A percentile compares a stretch with the other conserved stretches of the same genome.
Evolutionary conservation across 2,113 vertebrate genomes (phyloP).

Genomic region (Callospermophilus lateralis): DNA sequence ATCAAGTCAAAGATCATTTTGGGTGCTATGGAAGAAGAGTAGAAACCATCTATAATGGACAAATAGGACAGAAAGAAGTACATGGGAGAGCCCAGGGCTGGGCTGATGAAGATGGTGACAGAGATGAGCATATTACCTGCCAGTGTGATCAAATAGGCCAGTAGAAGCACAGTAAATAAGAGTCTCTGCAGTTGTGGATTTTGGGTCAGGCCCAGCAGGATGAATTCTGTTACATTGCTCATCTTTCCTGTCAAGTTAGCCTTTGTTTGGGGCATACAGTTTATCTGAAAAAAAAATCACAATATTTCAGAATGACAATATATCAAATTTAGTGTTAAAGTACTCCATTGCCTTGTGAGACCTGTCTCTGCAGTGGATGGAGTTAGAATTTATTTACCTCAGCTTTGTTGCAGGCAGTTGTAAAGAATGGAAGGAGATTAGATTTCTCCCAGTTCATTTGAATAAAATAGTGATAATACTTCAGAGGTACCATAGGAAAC

Average conservation of each 20-base stretch:
- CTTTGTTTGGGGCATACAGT: background rate
- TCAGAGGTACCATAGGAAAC: background rate
- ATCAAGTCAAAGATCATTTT: slow-evolving; percentile 67
- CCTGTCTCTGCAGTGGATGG: background rate
- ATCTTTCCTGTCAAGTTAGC: background rate
- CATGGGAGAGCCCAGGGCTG: slow-evolving; percentile 41
- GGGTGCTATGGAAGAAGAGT: slow-evolving; percentile 56
- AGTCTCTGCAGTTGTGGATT: slow-evolving; percentile 21
- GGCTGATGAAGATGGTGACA: slow-evolving; percentile 46
- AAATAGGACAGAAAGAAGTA: slow-evolving; percentile 63
- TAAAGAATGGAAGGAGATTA: background rate
- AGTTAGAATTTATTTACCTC: background rate
- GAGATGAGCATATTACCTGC: slow-evolving; percentile 54
- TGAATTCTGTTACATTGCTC: background rate
- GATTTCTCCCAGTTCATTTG: background rate
- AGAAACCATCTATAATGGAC: slow-evolving; percentile 39
- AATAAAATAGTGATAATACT: background rate
- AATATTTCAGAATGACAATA: background rate
- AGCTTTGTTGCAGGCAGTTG: background rate
- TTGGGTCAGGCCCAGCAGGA: slow-evolving; percentile 29
- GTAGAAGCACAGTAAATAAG: background rate
- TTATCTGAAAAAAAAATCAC: background rate
- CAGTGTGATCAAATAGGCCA: slow-evolving; percentile 4
- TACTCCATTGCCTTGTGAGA: background rate
- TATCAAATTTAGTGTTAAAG: background rate